Conservation (phyloP, 2,113 vertebrate species). For the Alligator sinensis region DNA sequence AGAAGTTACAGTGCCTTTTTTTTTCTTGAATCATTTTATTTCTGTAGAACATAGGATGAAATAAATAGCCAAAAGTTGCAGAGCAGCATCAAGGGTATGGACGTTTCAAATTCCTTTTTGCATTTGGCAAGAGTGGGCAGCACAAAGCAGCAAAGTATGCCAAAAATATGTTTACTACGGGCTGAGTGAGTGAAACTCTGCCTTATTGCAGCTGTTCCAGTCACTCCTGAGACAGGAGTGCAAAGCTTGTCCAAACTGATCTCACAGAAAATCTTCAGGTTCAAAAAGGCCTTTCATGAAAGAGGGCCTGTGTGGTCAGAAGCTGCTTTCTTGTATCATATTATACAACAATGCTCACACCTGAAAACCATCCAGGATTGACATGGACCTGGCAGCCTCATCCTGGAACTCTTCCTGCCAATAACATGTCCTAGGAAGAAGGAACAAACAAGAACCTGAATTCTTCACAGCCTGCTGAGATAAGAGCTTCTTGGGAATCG, state of each 20-base stretch:
- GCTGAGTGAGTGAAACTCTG: neutral
- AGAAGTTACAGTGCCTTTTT: neutral
- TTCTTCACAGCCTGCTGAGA: constrained; percentile 72
- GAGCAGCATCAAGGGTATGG: neutral
- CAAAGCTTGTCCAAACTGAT: constrained; percentile 14
- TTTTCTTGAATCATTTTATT: neutral
- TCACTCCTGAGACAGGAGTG: constrained; percentile 15
- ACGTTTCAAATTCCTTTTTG: constrained; percentile 8
- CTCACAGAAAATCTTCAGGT: constrained; percentile 30
- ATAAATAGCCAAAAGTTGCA: constrained; percentile 3
- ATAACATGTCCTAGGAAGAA: constrained; percentile 71
- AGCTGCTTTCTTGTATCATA: constrained; percentile 10
- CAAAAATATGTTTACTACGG: constrained; percentile 18
- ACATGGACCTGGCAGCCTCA: constrained; percentile 57
- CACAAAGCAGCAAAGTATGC: neutral
- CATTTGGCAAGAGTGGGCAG: constrained; percentile 29
- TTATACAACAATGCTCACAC: constrained; percentile 12
- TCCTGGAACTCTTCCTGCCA: constrained; percentile 54
- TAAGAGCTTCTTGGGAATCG: constrained; percentile 71
- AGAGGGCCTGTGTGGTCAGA: neutral
- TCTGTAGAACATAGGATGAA: neutral
- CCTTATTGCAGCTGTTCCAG: neutral
- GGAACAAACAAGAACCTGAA: constrained; percentile 71
- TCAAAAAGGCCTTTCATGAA: constrained; percentile 8
- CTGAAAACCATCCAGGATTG: constrained; percentile 59